Evolutionary conservation across 2,797 vertebrate species (phyloP), one percentile per base, ranked within the genome.

Genomic region (Galagoides demidoff): DNA sequence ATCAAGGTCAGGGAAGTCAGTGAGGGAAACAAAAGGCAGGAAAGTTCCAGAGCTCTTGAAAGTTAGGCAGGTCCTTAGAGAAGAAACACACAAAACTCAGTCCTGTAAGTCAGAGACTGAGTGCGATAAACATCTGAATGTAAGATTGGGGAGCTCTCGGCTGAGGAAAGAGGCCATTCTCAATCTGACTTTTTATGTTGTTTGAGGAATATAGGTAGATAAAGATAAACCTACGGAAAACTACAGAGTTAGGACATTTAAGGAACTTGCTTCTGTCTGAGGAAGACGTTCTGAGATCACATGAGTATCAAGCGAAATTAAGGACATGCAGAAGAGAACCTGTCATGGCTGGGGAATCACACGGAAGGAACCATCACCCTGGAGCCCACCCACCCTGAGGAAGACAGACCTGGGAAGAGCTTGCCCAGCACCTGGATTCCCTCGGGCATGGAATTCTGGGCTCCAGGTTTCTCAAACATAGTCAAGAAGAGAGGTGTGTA

Each of bases 11-110:
- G 23, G 27, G 23, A 71, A 57, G 27, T 92, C 63, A 88, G 29
- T 31, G 70, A 84, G 90, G 52, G 79, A 39, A 86, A 77, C 23
- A 49, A 39, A 2, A 34, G 20, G 5, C n/a, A 71, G 87, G 43
- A 92, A 94, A 95, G 59, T 84, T 89, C 43, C 87, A 93, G 64
- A 64, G 5, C 37, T 89, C 27, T 81, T 85, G 31, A 55, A 96
- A 90, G 34, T 90, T 90, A 96, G 64, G 61, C 17, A 29, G 59
- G 34, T 81, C 27, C 64, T 78, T 39, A 52, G 34, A 92, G 52
- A 59, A 57, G 94, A 90, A 90, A 73, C 13, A 82, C 39, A 76
- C 23, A 52, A 79, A 17, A 27, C 22, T 5, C 70, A 52, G 6
- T 77, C 92, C 85, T 82, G 4, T 68, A n/a, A 81, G 61, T 82